Evolutionary conservation across 2,113 vertebrate species (phyloP).

Genomic region (Nesoenas mayeri): DNA sequence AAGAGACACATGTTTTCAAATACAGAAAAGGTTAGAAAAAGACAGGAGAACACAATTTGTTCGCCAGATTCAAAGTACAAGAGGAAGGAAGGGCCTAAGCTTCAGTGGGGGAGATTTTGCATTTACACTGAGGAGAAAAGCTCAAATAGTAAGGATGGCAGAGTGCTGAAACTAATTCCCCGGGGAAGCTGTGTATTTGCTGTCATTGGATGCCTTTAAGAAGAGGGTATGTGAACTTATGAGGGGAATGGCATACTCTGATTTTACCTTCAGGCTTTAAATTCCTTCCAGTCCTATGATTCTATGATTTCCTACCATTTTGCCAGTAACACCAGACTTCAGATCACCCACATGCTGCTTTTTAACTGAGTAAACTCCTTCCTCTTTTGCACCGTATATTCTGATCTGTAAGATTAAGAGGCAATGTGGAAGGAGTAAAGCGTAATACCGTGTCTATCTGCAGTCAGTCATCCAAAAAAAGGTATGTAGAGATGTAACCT

Average conservation of each 20-base stretch:
- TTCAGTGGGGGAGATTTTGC: neutral
- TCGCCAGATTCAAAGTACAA: neutral
- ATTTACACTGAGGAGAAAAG: neutral
- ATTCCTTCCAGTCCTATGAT: conserved; percentile 5
- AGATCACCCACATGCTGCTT: neutral
- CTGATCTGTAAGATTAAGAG: neutral
- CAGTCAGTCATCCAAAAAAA: neutral
- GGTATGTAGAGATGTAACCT: neutral
- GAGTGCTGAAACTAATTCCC: neutral
- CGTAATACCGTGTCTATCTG: neutral
- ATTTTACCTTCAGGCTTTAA: conserved; percentile 11
- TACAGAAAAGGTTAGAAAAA: neutral
- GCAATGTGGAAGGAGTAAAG: neutral
- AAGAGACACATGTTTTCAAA: neutral
- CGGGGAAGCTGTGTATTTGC: neutral
- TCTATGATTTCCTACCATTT: neutral
- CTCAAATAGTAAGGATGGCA: neutral
- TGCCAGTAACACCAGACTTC: neutral
- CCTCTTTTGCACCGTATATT: neutral
- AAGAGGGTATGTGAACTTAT: neutral
- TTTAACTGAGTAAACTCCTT: neutral
- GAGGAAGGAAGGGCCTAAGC: neutral
- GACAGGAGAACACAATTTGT: neutral
- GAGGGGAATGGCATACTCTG: neutral
- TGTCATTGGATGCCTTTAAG: neutral